Evolutionary conservation across 2,888 invertebrate genomes (phyloP).

Genomic region (Melanotus villosus): DNA sequence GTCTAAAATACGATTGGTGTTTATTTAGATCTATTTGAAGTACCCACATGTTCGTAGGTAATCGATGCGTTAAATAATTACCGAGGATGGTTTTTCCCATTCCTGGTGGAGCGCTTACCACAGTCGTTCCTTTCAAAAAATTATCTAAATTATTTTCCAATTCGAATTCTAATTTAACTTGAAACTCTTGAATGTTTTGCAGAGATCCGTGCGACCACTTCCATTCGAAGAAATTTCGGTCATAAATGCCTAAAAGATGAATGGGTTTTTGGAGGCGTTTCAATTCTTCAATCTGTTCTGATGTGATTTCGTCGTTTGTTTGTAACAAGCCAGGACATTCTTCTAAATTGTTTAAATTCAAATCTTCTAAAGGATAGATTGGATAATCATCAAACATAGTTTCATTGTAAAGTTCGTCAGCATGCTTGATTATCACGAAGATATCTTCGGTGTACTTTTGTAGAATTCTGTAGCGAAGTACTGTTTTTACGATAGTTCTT

Average conservation of each 20-base stretch:
- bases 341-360: neutral
- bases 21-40: neutral
- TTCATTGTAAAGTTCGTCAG: neutral
- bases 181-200: neutral
- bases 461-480: neutral
- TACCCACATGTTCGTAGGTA: neutral
- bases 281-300: neutral
- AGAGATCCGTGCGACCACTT: neutral
- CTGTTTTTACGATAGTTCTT: neutral
- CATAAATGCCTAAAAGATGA: neutral
- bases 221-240: neutral
- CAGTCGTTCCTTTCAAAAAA: neutral
- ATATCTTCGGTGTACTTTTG: neutral
- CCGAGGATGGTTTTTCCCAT: slow-evolving; percentile 21
- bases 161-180: neutral
- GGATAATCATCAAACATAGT: neutral
- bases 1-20: neutral
- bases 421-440: neutral
- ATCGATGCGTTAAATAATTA: neutral
- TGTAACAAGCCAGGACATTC: neutral
- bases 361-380: neutral
- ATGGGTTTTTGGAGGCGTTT: neutral
- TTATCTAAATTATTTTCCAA: neutral
- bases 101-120: slow-evolving; percentile 16
- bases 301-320: neutral